These are phyloP conservation scores for Athene noctua DNA, from an alignment of 2,113 vertebrate genomes.

Conservation along the genomic window DNA sequence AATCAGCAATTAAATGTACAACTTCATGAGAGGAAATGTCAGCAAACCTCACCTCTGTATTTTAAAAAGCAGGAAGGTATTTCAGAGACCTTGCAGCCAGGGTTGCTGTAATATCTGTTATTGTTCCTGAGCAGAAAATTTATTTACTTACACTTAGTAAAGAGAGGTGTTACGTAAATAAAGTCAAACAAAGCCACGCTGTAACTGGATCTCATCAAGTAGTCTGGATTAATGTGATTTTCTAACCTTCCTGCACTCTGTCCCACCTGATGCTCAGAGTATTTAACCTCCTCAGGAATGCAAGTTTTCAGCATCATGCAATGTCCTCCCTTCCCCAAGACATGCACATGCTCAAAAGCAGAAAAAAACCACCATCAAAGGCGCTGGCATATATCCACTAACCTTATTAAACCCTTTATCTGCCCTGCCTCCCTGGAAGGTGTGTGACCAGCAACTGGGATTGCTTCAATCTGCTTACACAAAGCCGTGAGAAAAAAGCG, in stretches of 20 bases:
- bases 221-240: neutral
- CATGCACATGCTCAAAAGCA: neutral
- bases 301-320: accelerated
- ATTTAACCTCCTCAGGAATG: neutral
- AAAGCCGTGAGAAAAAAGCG: neutral
- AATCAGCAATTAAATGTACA: neutral
- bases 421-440: neutral
- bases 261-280: neutral
- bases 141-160: neutral
- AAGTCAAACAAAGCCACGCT: neutral
- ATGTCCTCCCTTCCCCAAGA: neutral
- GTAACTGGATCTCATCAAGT: neutral
- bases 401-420: neutral
- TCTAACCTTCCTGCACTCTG: neutral
- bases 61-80: neutral
- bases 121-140: neutral
- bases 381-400: neutral
- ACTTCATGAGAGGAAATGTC: neutral
- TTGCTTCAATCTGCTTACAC: conserved; percentile 13
- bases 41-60: neutral
- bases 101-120: neutral
- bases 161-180: neutral
- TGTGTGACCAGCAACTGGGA: neutral
- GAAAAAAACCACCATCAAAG: neutral
- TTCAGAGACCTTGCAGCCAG: neutral